Conservation (phyloP, 2,113 vertebrate species). For the Malurus elegans region DNA sequence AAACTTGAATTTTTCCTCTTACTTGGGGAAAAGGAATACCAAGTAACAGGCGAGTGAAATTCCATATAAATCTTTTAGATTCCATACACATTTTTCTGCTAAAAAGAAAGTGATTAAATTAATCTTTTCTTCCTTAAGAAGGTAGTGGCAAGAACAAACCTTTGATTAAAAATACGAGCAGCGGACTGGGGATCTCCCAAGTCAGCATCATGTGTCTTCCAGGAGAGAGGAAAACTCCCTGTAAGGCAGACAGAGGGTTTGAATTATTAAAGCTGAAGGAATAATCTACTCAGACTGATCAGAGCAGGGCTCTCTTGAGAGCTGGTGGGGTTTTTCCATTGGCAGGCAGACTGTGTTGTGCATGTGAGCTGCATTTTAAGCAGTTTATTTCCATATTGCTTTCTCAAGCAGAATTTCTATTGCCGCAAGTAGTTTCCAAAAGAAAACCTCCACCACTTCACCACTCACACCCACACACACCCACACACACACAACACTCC, state of each 20-base stretch:
- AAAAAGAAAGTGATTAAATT: neutral
- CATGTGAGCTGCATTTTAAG: constrained; percentile 12
- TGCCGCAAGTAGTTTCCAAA: neutral
- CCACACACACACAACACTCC: neutral
- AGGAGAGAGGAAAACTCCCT: constrained; percentile 23
- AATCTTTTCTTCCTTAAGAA: neutral
- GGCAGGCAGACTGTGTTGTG: neutral
- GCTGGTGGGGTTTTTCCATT: constrained; percentile 30
- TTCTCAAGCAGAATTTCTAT: constrained; percentile 32
- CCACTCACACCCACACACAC: neutral
- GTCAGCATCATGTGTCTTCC: constrained; percentile 4
- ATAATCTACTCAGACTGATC: constrained; percentile 34
- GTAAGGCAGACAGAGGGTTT: constrained; percentile 4
- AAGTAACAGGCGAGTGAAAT: neutral
- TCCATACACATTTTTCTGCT: neutral
- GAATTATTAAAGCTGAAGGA: constrained; percentile 36
- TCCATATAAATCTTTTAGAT: neutral
- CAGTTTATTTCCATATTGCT: constrained; percentile 43
- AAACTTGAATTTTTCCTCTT: neutral
- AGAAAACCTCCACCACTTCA: neutral
- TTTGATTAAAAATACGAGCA: neutral
- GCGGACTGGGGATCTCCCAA: neutral
- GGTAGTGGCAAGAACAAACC: neutral
- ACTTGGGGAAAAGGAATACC: neutral
- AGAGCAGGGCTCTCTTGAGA: neutral